Evolutionary conservation across 2,888 invertebrate species (phyloP), one percentile per base, ranked within the genome.

Genomic region (Sipha maydis): DNA sequence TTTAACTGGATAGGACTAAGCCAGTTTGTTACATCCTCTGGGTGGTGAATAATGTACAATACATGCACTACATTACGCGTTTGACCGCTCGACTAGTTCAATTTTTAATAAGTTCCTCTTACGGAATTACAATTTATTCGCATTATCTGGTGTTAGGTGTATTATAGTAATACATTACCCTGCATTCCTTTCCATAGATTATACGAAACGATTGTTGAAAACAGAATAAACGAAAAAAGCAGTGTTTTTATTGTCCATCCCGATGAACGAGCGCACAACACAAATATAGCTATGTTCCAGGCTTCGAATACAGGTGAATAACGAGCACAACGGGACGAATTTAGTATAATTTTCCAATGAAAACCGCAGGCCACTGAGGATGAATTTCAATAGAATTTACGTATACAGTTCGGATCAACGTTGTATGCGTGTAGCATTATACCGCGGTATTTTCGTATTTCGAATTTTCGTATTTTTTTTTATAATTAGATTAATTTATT

Each of bases 71-170:
- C 75, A 83, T n/a, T 73, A 83, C 83, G 54, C 67, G 31, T 85
- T 67, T 76, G 84, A 76, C 84, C 76, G 76, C 83, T 83, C 56
- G 76, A 28, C 69, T 41, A 17, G 80, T 41, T 82, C 80, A 69
- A 80, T 85, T 85, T 85, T 85, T 85, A 85, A 85, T 76, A 76
- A 85, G 84, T 85, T 77, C 25, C 41, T 38, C 76, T 76, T 77
- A 85, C 67, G 56, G 84, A 67, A 76, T 85, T 84, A 84, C 76
- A 84, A 84, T 84, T 85, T 85, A 85, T 85, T 85, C 76, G 61
- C 41, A 85, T 85, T 84, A 84, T 83, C 34, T 41, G 41, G 48
- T 4, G 56, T 34, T 25, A 14, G 21, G 28, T 79, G 31, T 25
- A 79, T 31, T n/a, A 77, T 48, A 77, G 41, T 19, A 48, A 28